Evolutionary conservation across 2,888 invertebrate genomes (phyloP).

Genomic region (Pristionchus japonicus): DNA sequence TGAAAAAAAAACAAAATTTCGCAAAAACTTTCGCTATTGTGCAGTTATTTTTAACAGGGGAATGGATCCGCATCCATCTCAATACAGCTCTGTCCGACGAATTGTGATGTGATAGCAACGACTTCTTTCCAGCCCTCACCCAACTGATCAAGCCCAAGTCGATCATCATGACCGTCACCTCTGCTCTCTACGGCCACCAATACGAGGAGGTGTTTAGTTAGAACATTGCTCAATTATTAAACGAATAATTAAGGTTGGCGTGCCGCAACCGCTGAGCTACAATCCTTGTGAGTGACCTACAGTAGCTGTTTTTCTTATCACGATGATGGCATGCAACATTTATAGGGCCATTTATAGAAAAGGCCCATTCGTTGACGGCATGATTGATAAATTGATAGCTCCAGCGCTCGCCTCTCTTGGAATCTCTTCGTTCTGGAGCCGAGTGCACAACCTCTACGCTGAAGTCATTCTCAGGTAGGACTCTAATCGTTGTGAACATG

Average conservation of each 20-base stretch:
- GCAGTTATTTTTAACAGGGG: too few relatives aligned
- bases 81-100: too few relatives aligned
- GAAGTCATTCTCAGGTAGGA: not conserved
- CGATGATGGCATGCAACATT: not conserved
- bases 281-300: not conserved
- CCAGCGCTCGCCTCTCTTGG: not conserved
- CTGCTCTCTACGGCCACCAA: not conserved
- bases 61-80: too few relatives aligned
- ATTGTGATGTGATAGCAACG: too few relatives aligned
- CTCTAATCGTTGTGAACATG: too few relatives aligned
- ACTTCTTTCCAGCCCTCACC: conserved; percentile 9
- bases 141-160: conserved; percentile 14
- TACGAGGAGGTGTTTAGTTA: conserved; percentile 4
- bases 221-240: not conserved
- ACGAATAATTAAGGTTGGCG: not conserved
- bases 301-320: not conserved
- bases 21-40: too few relatives aligned
- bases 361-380: too few relatives aligned
- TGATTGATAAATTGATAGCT: not conserved
- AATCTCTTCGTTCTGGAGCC: not conserved
- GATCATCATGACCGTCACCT: conserved; percentile 29
- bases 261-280: conserved; percentile 37
- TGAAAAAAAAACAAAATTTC: too few relatives aligned
- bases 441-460: not conserved
- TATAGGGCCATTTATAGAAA: too few relatives aligned